Evolutionary conservation across 1,140 invertebrate species (phyloP), one percentile per base, ranked within the genome.

Genomic region (Papilio polytes): DNA sequence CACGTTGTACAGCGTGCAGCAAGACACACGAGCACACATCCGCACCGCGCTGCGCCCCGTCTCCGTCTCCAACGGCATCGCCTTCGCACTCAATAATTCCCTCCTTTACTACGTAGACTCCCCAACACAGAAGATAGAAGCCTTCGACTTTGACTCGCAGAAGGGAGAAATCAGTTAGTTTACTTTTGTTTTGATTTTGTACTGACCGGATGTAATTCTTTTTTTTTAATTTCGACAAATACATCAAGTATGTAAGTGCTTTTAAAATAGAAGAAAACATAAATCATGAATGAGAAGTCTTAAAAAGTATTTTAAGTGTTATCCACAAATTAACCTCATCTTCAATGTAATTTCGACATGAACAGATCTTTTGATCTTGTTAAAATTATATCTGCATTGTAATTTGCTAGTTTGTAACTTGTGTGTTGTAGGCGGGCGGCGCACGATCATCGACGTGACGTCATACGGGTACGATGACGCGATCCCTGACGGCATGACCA

Each of bases 61-160:
- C 4, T 94, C 95, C 12, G 96, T 98, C 44, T 97, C 97, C 31
- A 98, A 98, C 88, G 98, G 97, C 1, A 86, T 98, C 6, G 96
- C 95, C 0, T 98, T 97, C 97, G 96, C 96, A 31, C 85, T 91
- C 0, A 96, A 97, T 81, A 96, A 97, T 81, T 95, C 95, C n/a
- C 96, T 96, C 15, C 94, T 97, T 88, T 97, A 97, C 86, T 97
- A 97, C 85, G 96, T 97, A 18, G 97, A 97, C 88, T 96, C 97
- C 0, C 89, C 94, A 1, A 96, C 96, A 0, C 88, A 90, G 66
- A 95, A 96, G 87, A 93, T 97, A 22, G 96, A 96, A 51, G 95
- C 95, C 4, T 98, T 97, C 86, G 96, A 98, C 88, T 98, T 96
- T 86, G 96, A 98, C 86, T 85, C 96, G 3, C 85, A 91, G 9